Percentiles rank a stretch among this genome's conserved stretches.
Evolutionary conservation across 2,113 vertebrate genomes (phyloP).

Genomic region (Lycaon pictus): DNA sequence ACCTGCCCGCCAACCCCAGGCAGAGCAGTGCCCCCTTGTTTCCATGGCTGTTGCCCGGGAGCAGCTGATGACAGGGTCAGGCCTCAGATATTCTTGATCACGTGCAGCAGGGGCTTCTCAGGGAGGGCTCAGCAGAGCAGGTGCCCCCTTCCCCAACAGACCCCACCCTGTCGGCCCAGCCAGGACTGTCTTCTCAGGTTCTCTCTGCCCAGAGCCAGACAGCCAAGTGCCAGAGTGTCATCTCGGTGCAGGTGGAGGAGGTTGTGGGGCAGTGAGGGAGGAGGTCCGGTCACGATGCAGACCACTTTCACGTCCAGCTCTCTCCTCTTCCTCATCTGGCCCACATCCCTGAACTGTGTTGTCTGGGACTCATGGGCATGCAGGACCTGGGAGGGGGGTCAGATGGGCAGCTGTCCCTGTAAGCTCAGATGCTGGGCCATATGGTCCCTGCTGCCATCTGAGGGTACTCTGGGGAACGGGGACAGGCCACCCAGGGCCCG

Average conservation of each 20-base stretch:
- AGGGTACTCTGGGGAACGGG: not conserved
- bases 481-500: not conserved
- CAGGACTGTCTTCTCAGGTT: not conserved
- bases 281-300: not conserved
- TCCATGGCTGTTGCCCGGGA: too few relatives aligned
- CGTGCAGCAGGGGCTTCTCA: not conserved
- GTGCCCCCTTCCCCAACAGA: not conserved
- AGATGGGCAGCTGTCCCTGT: not conserved
- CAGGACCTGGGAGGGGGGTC: not conserved
- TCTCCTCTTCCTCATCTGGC: not conserved
- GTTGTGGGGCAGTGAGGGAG: too few relatives aligned
- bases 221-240: not conserved
- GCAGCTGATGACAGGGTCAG: not conserved
- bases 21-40: not conserved
- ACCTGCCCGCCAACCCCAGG: not conserved
- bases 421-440: not conserved
- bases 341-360: not conserved
- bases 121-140: not conserved
- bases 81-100: fast-evolving
- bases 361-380: not conserved
- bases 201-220: not conserved
- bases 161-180: not conserved
- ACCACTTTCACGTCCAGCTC: not conserved
- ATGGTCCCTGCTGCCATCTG: not conserved
- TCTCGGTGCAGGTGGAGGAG: not conserved